Evolutionary conservation across 2,113 vertebrate species (phyloP).

Genomic region (Microtus oregoni): DNA sequence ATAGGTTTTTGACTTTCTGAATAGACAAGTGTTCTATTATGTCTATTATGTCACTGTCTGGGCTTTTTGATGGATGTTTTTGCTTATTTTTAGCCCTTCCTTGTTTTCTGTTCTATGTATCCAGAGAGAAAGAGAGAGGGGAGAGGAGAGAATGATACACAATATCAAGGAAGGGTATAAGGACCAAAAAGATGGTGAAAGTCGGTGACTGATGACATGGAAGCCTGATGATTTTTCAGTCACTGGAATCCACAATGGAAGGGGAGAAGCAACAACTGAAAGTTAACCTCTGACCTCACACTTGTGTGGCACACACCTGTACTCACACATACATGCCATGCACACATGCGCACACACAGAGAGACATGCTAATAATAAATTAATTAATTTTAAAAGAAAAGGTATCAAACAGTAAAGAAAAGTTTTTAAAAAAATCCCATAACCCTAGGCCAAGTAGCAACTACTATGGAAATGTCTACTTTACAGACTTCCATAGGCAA

Average conservation of each 20-base stretch:
- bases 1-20: neutral
- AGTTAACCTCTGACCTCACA: neutral
- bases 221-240: neutral
- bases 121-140: no score
- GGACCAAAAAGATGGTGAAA: neutral
- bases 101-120: neutral
- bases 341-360: no score
- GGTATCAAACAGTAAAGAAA: neutral
- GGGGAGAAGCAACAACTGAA: neutral
- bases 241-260: neutral
- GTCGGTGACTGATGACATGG: neutral
- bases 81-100: conserved; percentile 10
- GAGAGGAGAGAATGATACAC: neutral
- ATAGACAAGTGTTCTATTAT: neutral
- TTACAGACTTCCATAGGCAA: neutral
- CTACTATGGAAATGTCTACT: neutral
- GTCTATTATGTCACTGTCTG: neutral
- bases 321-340: neutral
- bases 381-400: neutral
- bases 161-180: neutral
- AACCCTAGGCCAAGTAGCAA: conserved; percentile 22
- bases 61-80: neutral
- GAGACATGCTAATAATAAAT: neutral
- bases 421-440: neutral
- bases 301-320: no score